Evolutionary conservation across 2,888 invertebrate genomes (phyloP), one percentile per base, ranked within the genome.

Genomic region (Gerosis bhagava): DNA sequence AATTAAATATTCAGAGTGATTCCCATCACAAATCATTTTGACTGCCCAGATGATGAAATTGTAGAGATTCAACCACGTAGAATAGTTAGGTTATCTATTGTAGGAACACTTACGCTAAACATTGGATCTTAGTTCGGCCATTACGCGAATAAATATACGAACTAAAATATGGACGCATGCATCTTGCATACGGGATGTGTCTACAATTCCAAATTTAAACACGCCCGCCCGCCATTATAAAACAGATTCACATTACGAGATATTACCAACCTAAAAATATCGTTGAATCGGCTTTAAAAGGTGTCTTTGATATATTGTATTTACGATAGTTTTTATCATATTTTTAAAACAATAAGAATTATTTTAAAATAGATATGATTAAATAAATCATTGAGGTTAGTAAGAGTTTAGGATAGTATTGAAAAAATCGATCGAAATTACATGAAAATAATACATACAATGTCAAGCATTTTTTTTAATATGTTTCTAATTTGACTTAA

Each of bases 21-120:
- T 73, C 75, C 70, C 75, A 70, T 77, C 75, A 78, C 78, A 76
- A 78, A 77, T 79, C 78, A 77, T 74, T 67, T 50, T 53, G 24
- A 21, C 46, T 31, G 42, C n/a, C 7, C 1, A 28, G 25, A 26
- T 34, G 1, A 26, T 25, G 12, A 2, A 26, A 6, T 37, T 19
- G 16, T 8, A 26, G 25, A 42, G 12, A 25, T 32, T 25, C n/a
- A 24, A 32, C 10, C 17, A 15, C 8, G 21, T 31, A 31, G 10
- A 41, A 41, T 11, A n/a, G n/a, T n/a, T n/a, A n/a, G n/a, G 10
- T 3, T 15, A 7, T 6, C 11, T 10, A 26, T 24, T 34, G 19
- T 24, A 11, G 12, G 21, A 26, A 2, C 39, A 26, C 34, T 34
- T 42, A 34, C 6, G 26, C 21, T 10, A 36, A 45, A 31, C 31